Evolutionary conservation across 2,888 invertebrate genomes (phyloP).

Genomic region (Clepsis dumicolana): DNA sequence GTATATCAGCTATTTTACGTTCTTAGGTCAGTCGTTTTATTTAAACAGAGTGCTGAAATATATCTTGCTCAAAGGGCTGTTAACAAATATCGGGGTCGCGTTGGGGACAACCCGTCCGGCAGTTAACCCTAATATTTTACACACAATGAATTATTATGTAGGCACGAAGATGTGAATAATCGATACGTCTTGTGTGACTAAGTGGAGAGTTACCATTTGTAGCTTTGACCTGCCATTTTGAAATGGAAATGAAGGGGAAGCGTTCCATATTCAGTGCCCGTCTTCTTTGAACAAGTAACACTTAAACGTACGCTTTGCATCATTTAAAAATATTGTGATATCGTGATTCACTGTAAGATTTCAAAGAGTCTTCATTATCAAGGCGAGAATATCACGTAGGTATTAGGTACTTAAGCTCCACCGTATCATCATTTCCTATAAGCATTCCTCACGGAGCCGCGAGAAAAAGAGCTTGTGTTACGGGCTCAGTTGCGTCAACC

Average conservation of each 20-base stretch:
- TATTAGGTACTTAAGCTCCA: too few relatives aligned
- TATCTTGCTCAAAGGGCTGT: constrained; percentile 30
- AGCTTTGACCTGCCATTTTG: neutral
- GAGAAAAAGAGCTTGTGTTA: neutral
- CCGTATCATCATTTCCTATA: neutral
- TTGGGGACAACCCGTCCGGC: constrained; percentile 13
- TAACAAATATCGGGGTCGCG: constrained; percentile 15
- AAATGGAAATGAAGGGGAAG: neutral
- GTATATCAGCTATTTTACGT: constrained; percentile 16
- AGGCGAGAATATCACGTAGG: too few relatives aligned
- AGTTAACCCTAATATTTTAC: constrained; percentile 41
- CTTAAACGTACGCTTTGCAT: too few relatives aligned
- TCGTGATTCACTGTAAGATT: too few relatives aligned
- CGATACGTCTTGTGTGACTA: constrained; percentile 31
- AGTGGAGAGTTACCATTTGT: neutral
- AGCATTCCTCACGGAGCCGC: neutral
- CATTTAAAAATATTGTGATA: too few relatives aligned
- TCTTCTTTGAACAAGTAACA: too few relatives aligned
- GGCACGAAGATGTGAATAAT: constrained; percentile 30
- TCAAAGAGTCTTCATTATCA: too few relatives aligned
- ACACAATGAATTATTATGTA: constrained; percentile 39
- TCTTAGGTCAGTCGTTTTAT: constrained; percentile 16
- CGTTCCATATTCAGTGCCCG: neutral
- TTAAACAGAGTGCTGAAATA: constrained; percentile 25
- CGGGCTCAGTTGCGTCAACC: neutral